Percentiles rank a stretch among this genome's conserved stretches.
Conservation (phyloP, 2,113 vertebrate genomes). For the Myxocyprinus asiaticus region DNA sequence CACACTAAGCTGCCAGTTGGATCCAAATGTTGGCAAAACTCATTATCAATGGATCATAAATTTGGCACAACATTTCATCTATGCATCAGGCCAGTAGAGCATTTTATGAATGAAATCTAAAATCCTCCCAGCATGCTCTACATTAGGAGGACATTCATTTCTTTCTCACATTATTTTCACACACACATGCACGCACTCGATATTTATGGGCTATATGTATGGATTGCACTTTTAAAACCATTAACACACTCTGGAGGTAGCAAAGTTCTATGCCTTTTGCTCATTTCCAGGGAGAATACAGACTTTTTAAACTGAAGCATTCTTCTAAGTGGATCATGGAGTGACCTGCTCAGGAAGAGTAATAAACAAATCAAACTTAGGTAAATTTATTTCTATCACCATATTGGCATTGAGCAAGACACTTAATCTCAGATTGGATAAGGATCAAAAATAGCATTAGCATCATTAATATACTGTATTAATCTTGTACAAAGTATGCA, state of each 20-base stretch:
- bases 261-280: too few relatives aligned
- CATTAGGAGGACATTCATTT: not conserved
- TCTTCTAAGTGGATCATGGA: too few relatives aligned
- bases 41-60: conserved; percentile 41
- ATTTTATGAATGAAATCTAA: conserved; percentile 51
- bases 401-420: too few relatives aligned
- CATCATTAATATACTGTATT: too few relatives aligned
- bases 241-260: not conserved
- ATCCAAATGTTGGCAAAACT: conserved; percentile 42
- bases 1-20: conserved; percentile 46
- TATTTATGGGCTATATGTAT: not conserved
- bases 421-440: too few relatives aligned
- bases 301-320: too few relatives aligned
- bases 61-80: conserved; percentile 41
- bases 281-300: not conserved
- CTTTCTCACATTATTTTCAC: not conserved
- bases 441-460: too few relatives aligned
- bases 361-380: too few relatives aligned
- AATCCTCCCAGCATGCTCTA: conserved; percentile 43
- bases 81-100: conserved; percentile 28
- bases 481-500: too few relatives aligned
- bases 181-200: conserved; percentile 20
- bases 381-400: too few relatives aligned
- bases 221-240: not conserved
- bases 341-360: too few relatives aligned